phyloP scores from a whole-genome alignment of 1,140 invertebrate species.

The Elysia chlorotica region DNA sequence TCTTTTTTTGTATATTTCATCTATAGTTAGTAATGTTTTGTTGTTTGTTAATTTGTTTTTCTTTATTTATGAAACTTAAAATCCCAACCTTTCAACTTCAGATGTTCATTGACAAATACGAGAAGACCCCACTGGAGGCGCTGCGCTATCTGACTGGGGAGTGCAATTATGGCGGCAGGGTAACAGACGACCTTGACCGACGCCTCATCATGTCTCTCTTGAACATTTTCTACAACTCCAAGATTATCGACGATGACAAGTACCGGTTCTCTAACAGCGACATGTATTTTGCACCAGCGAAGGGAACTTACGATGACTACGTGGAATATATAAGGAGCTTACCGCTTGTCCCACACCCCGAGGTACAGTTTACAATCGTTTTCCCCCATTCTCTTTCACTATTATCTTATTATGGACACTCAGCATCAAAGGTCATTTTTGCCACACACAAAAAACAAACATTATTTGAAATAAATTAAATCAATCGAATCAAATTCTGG shows the following conservation, averaged over 20 bases:
- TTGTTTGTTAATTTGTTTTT: no score
- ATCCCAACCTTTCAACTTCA: constrained; percentile 30
- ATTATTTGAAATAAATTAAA: no score
- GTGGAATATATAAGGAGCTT: constrained; percentile 76
- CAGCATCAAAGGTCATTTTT: no score
- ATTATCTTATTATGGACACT: no score
- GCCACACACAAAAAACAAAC: no score
- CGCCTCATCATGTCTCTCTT: constrained; percentile 59
- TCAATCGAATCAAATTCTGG: no score
- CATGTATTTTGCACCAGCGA: constrained; percentile 74
- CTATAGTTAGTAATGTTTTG: no score
- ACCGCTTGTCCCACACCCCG: constrained; percentile 60
- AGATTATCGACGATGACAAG: constrained; percentile 65
- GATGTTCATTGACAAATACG: constrained; percentile 63
- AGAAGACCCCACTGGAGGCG: constrained; percentile 56
- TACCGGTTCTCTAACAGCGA: constrained; percentile 69
- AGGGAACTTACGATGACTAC: constrained; percentile 73
- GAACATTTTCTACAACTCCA: constrained; percentile 50
- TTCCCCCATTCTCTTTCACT: no score
- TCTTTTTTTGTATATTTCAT: no score
- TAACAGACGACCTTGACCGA: constrained; percentile 60
- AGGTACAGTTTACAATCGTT: constrained; percentile 51
- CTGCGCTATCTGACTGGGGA: constrained; percentile 60
- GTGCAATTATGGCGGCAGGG: constrained; percentile 63
- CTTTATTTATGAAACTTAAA: no score